A percentile compares a stretch with the other conserved stretches of the same genome.
These are phyloP conservation scores for Apteryx owenii DNA, from an alignment of 2,113 vertebrate genomes.

Conservation along the genomic window DNA sequence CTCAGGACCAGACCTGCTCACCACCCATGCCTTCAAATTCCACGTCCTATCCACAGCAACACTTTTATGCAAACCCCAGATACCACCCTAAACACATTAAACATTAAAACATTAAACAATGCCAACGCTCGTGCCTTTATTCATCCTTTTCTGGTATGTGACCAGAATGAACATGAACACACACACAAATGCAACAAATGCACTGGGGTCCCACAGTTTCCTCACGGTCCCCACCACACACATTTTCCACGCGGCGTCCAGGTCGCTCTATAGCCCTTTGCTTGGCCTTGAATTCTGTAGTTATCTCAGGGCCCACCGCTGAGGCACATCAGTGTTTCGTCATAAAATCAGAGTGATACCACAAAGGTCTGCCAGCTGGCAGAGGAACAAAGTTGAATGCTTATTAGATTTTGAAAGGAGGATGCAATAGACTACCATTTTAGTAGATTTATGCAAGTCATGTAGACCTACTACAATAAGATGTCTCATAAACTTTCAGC, in stretches of 20 bases:
- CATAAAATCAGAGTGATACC: neutral
- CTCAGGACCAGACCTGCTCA: too few species aligned
- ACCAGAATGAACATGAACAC: accelerated
- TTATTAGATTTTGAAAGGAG: constrained; percentile 7
- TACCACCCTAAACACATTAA: neutral
- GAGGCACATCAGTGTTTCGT: neutral
- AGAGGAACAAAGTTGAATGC: neutral
- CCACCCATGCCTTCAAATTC: neutral
- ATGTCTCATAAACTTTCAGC: constrained; percentile 35
- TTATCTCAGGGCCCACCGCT: neutral
- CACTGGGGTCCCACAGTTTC: neutral
- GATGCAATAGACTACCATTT: neutral
- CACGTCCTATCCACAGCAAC: neutral
- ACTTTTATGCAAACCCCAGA: neutral
- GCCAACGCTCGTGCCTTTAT: neutral
- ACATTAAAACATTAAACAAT: neutral
- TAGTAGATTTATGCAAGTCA: constrained; percentile 64
- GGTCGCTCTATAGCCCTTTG: neutral
- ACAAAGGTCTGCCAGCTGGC: constrained; percentile 22
- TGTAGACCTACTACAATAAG: constrained; percentile 3
- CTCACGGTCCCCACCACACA: neutral
- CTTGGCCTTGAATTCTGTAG: neutral
- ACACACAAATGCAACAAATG: neutral
- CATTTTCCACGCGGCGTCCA: neutral
- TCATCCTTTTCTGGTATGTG: neutral